Percentiles rank a stretch among this genome's conserved stretches.
These are phyloP conservation scores for Orchestia grillus DNA, from an alignment of 1,140 invertebrate species.

Conservation along the genomic window DNA sequence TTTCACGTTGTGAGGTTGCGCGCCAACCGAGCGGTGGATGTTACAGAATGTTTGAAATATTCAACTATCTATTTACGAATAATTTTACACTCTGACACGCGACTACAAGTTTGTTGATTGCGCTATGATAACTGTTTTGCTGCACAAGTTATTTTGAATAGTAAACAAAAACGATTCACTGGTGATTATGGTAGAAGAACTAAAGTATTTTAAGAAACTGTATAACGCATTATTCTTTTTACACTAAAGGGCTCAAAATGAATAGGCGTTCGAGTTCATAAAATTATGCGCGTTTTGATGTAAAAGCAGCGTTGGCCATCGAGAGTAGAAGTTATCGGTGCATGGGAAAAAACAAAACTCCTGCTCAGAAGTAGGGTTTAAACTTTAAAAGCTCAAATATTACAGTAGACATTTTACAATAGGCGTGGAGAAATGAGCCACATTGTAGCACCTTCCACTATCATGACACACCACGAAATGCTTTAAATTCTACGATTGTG, in stretches of 20 bases:
- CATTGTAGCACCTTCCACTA: too few species aligned
- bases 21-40: neutral
- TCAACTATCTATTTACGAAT: neutral
- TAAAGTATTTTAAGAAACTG: neutral
- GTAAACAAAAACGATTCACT: neutral
- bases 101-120: neutral
- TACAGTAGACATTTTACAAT: too few species aligned
- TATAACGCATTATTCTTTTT: neutral
- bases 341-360: too few species aligned
- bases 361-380: too few species aligned
- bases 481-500: too few species aligned
- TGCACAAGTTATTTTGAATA: neutral
- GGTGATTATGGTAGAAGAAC: neutral
- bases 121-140: neutral
- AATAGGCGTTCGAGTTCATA: neutral
- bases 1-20: neutral
- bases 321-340: too few species aligned
- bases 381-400: too few species aligned
- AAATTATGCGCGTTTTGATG: neutral
- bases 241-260: neutral
- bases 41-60: neutral
- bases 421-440: too few species aligned
- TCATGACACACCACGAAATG: too few species aligned
- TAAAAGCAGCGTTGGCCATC: neutral
- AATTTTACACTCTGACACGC: neutral